Evolutionary conservation across 2,113 vertebrate species (phyloP), one percentile per base, ranked within the genome.

Genomic region (Globicephala melas): DNA sequence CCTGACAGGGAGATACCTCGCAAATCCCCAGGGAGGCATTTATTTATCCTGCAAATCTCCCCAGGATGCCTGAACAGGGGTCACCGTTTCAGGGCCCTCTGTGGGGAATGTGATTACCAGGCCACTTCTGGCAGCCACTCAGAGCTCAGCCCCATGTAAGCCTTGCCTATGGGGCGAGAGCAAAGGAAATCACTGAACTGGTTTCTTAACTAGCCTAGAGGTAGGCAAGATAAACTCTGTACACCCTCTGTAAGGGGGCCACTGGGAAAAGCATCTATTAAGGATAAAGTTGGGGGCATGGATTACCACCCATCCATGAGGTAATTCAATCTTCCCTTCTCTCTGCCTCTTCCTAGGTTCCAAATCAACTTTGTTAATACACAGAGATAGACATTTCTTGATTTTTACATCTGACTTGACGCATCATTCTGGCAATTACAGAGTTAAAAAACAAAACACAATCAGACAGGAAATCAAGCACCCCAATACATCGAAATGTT

Each of bases 1-100:
- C 8, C 63, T 68, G 65, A 81, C 65, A 93, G 89, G 33, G 20
- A 97, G 55, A 14, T 84, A 73, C 41, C 74, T 21, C n/a, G 26
- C 53, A 85, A 95, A 93, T 89, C 85, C 76, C 83, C n/a, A 4
- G 38, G 47, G 74, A 94, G 41, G 83, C 70, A 33, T 73, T 77
- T 83, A 81, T 83, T 88, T 76, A 83, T 50, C 79, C 60, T 31
- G 70, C n/a, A 92, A 97, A 87, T 92, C 93, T 84, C 15, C 21
- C 41, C 23, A 44, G 62, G 79, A 68, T 18, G 25, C 33, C 44
- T 80, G 63, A 87, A 53, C 67, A 41, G 55, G 60, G 44, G 31
- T 77, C 70, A 15, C n/a, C 21, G 4, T 82, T 83, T 77, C 86
- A 38, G 38, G 14, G 41, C 8, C 55, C 5, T 94, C 84, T 4